Conservation (phyloP, 2,113 vertebrate species). For the Coryphaenoides rupestris region DNA sequence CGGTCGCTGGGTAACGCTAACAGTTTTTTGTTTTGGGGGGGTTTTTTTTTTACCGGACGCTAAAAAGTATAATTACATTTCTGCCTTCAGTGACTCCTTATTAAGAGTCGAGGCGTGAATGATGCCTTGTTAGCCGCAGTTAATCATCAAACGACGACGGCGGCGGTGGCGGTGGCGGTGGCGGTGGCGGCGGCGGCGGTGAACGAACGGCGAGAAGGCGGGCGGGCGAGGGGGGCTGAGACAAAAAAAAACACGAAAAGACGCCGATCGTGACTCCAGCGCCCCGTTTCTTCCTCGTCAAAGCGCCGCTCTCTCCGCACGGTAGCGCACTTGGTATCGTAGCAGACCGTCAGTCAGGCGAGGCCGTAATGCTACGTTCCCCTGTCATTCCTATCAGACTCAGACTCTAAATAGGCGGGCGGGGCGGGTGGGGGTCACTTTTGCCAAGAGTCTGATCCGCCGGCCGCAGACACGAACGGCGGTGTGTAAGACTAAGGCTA, state of each 20-base stretch:
- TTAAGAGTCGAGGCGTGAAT: constrained; percentile 60
- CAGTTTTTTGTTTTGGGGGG: constrained; percentile 50
- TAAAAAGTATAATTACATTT: constrained; percentile 79
- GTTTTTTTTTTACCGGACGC: constrained; percentile 42
- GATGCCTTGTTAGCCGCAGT: constrained; percentile 62
- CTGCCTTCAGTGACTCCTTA: constrained; percentile 65
- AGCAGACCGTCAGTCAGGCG: constrained; percentile 12
- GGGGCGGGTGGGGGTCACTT: too few relatives aligned
- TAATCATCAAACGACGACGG: constrained; percentile 54
- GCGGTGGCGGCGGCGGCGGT: not conserved
- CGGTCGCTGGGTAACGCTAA: too few relatives aligned
- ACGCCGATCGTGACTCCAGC: too few relatives aligned
- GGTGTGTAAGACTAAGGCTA: constrained; percentile 19
- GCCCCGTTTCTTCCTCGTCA: too few relatives aligned
- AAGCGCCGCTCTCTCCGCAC: too few relatives aligned
- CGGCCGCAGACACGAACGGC: constrained; percentile 36
- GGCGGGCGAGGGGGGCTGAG: too few relatives aligned
- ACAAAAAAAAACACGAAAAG: too few relatives aligned
- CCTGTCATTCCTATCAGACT: constrained; percentile 31
- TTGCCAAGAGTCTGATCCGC: constrained; percentile 4
- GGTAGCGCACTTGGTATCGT: not conserved
- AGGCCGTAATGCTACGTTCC: constrained; percentile 16
- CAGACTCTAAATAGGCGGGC: constrained; percentile 6
- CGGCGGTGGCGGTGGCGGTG: too few relatives aligned
- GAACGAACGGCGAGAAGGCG: too few relatives aligned